A percentile compares a stretch with the other conserved stretches of the same genome.
phyloP scores from a whole-genome alignment of 2,113 vertebrate species.

The Phalacrocorax aristotelis region DNA sequence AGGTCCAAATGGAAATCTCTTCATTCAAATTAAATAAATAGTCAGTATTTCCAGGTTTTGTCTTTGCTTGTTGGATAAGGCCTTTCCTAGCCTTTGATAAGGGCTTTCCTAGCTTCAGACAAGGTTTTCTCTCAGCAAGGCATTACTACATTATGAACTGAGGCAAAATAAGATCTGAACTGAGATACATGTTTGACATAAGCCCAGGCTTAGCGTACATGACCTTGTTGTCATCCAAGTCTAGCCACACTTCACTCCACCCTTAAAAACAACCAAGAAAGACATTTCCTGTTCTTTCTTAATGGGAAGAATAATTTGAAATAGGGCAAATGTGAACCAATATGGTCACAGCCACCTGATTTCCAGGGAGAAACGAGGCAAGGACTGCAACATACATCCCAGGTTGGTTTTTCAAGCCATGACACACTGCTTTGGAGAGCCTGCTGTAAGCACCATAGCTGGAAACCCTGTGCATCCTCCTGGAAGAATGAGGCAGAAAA shows the following conservation, averaged over 20 bases:
- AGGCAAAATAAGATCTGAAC: not conserved
- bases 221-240: not conserved
- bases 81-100: not conserved
- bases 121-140: not conserved
- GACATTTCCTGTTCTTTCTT: not conserved
- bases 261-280: not conserved
- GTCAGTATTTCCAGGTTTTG: not conserved
- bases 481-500: not conserved
- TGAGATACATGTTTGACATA: not conserved
- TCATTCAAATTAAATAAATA: not conserved
- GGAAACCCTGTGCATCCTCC: not conserved
- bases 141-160: not conserved
- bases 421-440: not conserved
- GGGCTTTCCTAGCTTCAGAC: not conserved
- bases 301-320: not conserved
- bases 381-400: not conserved
- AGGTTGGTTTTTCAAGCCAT: not conserved
- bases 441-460: not conserved
- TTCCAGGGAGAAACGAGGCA: not conserved
- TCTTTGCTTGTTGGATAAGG: not conserved
- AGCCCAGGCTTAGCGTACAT: not conserved
- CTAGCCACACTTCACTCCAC: not conserved
- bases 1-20: not conserved
- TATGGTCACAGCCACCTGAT: not conserved
- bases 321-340: not conserved